phyloP scores from a whole-genome alignment of 1,140 invertebrate species.

The Camponotus pennsylvanicus region DNA sequence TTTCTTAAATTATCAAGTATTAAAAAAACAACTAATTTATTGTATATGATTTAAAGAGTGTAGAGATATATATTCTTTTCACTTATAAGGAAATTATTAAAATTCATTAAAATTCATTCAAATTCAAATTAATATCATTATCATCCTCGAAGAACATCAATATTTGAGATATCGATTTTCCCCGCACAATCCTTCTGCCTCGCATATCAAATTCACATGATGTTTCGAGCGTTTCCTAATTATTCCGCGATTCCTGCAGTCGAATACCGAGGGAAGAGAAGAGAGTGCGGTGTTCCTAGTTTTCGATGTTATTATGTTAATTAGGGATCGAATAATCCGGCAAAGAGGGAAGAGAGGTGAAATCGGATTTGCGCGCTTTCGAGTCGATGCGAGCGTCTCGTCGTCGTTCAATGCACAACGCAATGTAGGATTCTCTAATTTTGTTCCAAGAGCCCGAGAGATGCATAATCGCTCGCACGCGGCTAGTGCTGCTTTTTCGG shows the following conservation, averaged over 20 bases:
- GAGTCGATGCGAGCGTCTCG: not conserved
- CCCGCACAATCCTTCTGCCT: not conserved
- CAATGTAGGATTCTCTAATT: constrained; percentile 48
- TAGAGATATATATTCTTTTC: not conserved
- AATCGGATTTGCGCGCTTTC: constrained; percentile 59
- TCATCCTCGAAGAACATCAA: constrained; percentile 19
- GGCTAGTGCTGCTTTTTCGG: constrained; percentile 36
- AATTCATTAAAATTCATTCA: not conserved
- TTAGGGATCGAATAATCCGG: constrained; percentile 64
- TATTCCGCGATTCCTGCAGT: constrained; percentile 55
- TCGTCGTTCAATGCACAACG: not conserved
- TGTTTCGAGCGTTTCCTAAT: constrained; percentile 13
- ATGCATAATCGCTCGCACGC: constrained; percentile 27
- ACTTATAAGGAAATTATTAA: not conserved
- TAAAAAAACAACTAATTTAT: not conserved
- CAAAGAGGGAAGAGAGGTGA: not conserved
- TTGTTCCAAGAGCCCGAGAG: constrained; percentile 43
- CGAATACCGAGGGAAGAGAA: not conserved
- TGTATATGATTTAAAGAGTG: not conserved
- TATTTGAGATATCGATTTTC: constrained; percentile 43
- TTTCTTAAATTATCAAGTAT: not conserved
- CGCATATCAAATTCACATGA: constrained; percentile 13
- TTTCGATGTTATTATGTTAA: constrained; percentile 70
- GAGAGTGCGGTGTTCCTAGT: constrained; percentile 15
- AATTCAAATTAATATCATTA: not conserved